These are phyloP conservation scores for Pseudococcus jackbeardsleyi DNA, from an alignment of 2,888 invertebrate genomes.

Conservation along the genomic window DNA sequence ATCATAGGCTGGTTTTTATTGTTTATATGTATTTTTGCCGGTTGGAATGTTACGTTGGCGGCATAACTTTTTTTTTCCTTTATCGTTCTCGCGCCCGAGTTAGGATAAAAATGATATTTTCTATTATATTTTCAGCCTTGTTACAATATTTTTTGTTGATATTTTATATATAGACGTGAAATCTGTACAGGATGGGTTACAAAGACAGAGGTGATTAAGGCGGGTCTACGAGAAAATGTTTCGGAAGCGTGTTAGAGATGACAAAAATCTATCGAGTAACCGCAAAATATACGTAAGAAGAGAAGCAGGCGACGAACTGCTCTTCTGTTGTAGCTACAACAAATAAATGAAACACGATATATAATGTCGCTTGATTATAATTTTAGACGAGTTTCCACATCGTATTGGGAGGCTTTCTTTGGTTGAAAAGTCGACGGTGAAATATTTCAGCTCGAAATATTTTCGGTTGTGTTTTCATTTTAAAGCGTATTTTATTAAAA, in stretches of 20 bases:
- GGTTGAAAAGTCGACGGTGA: conserved; percentile 20
- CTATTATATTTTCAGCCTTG: neutral
- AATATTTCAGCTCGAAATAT: conserved; percentile 14
- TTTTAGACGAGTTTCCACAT: conserved; percentile 21
- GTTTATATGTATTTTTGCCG: neutral
- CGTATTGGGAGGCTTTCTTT: neutral
- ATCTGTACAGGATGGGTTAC: neutral
- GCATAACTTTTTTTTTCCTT: neutral
- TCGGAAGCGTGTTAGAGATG: conserved; percentile 10
- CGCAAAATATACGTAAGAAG: neutral
- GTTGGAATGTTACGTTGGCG: neutral
- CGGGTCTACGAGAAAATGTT: neutral
- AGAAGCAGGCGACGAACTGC: neutral
- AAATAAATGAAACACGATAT: conserved; percentile 18
- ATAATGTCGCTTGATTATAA: conserved; percentile 27
- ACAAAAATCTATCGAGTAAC: conserved; percentile 3
- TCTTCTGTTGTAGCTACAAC: neutral
- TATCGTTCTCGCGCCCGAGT: neutral
- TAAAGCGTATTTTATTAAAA: conserved; percentile 25
- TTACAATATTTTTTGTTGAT: neutral
- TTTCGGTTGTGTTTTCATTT: conserved; percentile 33
- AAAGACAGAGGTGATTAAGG: neutral
- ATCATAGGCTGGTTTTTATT: neutral
- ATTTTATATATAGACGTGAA: neutral
- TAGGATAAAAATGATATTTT: neutral